Evolutionary conservation across 2,113 vertebrate species (phyloP).

Genomic region (Bufo bufo): DNA sequence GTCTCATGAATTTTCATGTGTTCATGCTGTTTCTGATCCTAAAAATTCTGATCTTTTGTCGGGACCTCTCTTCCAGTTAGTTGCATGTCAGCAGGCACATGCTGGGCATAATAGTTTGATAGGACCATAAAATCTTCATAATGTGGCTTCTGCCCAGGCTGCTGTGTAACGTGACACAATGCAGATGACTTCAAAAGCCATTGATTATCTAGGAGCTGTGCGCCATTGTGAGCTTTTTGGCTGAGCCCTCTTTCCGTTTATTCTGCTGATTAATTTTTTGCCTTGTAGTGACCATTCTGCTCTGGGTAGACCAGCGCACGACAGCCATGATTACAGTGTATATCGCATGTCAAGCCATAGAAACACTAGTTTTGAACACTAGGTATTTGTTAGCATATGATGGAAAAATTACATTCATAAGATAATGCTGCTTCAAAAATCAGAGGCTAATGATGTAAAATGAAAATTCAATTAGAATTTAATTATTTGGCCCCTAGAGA

Average conservation of each 20-base stretch:
- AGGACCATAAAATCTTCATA: background rate
- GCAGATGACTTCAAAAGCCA: background rate
- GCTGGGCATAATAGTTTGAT: background rate
- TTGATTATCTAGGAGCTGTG: background rate
- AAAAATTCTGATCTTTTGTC: no score
- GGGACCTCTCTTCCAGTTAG: no score
- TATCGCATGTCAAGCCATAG: background rate
- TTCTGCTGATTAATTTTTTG: background rate
- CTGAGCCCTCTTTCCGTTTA: background rate
- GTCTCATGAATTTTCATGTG: no score
- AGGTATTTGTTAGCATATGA: background rate
- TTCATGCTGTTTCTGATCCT: no score
- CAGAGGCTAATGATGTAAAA: conserved; percentile 36
- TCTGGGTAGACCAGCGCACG: background rate
- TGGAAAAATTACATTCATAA: conserved; percentile 3
- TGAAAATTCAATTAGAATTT: conserved; percentile 43
- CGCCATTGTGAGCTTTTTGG: background rate
- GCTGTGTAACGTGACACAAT: background rate
- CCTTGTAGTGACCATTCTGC: background rate
- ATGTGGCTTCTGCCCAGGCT: background rate
- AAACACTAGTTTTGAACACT: background rate
- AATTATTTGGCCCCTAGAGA: conserved; percentile 33
- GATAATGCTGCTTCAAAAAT: conserved; percentile 32
- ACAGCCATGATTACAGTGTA: background rate
- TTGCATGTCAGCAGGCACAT: background rate